phyloP scores from a whole-genome alignment of 2,113 vertebrate species.

The Lepidothrix coronata region DNA sequence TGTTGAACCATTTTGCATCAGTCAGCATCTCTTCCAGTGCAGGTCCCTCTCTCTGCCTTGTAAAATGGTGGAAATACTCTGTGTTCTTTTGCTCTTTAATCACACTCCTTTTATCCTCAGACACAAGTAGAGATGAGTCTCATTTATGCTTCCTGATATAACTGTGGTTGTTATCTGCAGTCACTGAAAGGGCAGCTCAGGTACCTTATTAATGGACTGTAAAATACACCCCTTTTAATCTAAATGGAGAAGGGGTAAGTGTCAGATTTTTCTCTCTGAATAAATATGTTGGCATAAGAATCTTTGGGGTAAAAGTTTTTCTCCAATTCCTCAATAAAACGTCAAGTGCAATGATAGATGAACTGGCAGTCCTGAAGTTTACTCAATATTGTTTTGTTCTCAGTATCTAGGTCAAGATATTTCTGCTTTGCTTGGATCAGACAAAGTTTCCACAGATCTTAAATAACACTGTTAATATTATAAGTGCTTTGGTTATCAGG shows the following conservation, averaged over 20 bases:
- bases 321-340: neutral
- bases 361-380: neutral
- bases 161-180: neutral
- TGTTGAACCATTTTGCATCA: neutral
- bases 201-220: neutral
- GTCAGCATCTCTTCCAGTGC: neutral
- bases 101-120: neutral
- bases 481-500: conserved; percentile 46
- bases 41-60: neutral
- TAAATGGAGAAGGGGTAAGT: neutral
- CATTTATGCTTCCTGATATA: neutral
- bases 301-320: neutral
- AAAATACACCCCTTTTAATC: neutral
- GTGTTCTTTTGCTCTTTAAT: neutral
- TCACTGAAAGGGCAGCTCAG: neutral
- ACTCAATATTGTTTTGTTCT: conserved; percentile 13
- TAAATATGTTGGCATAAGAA: neutral
- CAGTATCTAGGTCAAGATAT: conserved; percentile 70
- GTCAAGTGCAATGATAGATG: neutral
- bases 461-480: conserved; percentile 53
- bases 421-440: conserved; percentile 47
- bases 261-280: neutral
- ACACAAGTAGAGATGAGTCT: neutral
- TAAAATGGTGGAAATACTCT: neutral
- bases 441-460: conserved; percentile 41